Evolutionary conservation across 2,113 vertebrate genomes (phyloP).

Genomic region (Eupsittula cactorum): DNA sequence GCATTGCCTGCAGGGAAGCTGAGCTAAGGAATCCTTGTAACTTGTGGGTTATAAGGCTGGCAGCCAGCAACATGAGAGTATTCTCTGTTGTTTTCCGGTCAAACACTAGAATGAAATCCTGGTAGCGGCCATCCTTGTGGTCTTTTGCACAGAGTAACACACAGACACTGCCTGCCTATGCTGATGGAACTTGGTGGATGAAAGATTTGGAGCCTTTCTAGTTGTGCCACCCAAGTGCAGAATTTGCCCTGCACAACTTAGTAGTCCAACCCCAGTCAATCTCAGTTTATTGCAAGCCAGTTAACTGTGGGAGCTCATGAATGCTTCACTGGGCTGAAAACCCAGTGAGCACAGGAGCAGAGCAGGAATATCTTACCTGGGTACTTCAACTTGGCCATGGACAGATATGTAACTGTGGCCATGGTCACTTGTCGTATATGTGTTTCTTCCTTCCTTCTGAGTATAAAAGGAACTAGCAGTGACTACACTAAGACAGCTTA

Average conservation of each 20-base stretch:
- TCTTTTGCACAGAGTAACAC: not conserved
- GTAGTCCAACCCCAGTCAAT: not conserved
- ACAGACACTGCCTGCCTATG: not conserved
- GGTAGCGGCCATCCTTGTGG: not conserved
- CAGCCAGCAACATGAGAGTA: not conserved
- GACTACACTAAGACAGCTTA: not conserved
- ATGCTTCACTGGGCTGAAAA: not conserved
- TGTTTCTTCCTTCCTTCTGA: not conserved
- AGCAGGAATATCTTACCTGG: not conserved
- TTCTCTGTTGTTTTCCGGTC: not conserved
- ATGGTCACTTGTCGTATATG: not conserved
- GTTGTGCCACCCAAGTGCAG: not conserved
- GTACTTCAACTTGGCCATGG: not conserved
- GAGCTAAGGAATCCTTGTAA: not conserved
- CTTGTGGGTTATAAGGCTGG: not conserved
- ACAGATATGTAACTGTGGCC: not conserved
- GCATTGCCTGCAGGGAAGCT: not conserved
- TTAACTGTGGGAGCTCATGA: not conserved
- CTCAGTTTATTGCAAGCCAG: not conserved
- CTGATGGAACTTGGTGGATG: not conserved
- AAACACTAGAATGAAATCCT: not conserved
- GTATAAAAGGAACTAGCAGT: not conserved
- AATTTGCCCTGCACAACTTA: not conserved
- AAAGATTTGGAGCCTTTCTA: not conserved
- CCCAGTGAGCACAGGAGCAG: not conserved